Evolutionary conservation across 1,140 invertebrate genomes (phyloP), one percentile per base, ranked within the genome.

Genomic region (Papilio polyxenes): DNA sequence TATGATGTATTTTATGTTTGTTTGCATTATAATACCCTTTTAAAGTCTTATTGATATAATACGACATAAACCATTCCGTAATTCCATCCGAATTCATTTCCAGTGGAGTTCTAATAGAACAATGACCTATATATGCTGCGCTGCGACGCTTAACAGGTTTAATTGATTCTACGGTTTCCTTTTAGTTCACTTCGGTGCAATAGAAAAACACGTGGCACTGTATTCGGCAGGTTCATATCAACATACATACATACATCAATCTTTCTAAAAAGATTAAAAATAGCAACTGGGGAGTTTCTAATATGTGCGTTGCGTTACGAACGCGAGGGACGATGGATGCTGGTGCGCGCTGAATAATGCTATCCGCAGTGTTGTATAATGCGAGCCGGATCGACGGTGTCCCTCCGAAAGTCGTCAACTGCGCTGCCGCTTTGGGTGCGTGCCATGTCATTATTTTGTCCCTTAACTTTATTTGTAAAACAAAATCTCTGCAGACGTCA

Each of bases 381-480:
- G 79, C 83, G 83, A 87, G 84, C 85, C 86, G 86, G 83, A 79
- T 79, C 81, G 75, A 79, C 81, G 82, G 83, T 83, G 84, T 83
- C 82, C 84, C 86, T 84, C 82, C 82, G 75, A 83, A 81, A 82
- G 80, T 77, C 49, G 10, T 87, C 84, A 84, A 84, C 87, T 83
- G 84, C 82, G 82, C 86, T 86, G 84, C 86, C 85, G 86, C 80
- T 85, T 90, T 91, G 87, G 89, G 89, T 88, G 87, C 87, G 87
- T 90, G 90, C 90, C 88, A 91, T 90, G 88, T 88, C 88, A 91
- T 90, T 89, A 86, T 88, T 87, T 89, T 84, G 85, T 88, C 82
- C 81, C 83, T 88, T 86, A 84, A 86, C 87, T 90, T 88, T 89
- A 88, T 89, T 89, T 83, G 83, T 86, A 82, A 78, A 85, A 88